Conservation (phyloP, 2,888 invertebrate genomes). For the Antheraea assamensis region DNA sequence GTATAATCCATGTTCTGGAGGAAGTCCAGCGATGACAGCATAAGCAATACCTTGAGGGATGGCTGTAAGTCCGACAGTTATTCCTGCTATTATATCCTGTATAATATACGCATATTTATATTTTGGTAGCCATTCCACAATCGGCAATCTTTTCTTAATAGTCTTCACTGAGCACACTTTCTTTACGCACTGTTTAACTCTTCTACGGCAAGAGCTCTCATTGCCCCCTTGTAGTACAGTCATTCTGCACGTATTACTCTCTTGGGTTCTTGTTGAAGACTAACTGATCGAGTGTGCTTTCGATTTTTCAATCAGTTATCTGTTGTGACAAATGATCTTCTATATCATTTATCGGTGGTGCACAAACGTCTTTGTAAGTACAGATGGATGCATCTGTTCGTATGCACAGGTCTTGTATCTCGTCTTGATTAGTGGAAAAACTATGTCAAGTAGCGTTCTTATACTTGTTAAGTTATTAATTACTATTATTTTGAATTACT, state of each 20-base stretch:
- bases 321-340: slow-evolving; percentile 5
- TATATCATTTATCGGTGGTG: slow-evolving; percentile 25
- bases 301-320: slow-evolving; percentile 9
- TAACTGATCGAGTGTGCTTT: neutral
- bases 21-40: slow-evolving; percentile 88
- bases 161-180: slow-evolving; percentile 65
- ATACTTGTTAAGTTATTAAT: slow-evolving; percentile 29
- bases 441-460: neutral
- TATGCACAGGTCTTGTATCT: no score
- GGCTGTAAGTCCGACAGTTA: slow-evolving; percentile 91
- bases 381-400: neutral
- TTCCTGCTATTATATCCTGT: slow-evolving; percentile 92
- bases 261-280: neutral
- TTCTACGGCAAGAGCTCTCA: neutral
- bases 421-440: neutral
- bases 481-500: neutral
- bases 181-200: slow-evolving; percentile 50
- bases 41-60: slow-evolving; percentile 94
- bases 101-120: slow-evolving; percentile 85
- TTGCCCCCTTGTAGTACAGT: neutral
- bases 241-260: slow-evolving; percentile 12
- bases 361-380: neutral
- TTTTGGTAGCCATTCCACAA: slow-evolving; percentile 87
- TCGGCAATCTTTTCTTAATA: slow-evolving; percentile 83
- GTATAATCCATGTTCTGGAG: slow-evolving; percentile 91